Evolutionary conservation across 1,140 invertebrate genomes (phyloP).

Genomic region (Antheraea pernyi): DNA sequence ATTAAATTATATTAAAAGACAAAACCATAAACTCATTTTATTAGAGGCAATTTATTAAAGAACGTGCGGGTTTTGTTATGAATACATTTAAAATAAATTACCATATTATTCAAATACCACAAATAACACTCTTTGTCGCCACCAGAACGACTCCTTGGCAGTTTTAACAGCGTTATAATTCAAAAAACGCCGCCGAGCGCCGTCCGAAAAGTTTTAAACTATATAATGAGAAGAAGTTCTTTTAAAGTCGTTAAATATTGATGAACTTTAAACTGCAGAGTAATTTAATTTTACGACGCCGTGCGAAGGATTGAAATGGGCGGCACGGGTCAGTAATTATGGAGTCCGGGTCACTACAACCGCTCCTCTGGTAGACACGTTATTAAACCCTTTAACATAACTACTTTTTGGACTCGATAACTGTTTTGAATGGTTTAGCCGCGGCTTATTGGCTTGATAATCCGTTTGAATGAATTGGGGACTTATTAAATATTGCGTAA

Average conservation of each 20-base stretch:
- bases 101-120: not conserved
- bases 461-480: not conserved
- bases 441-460: not conserved
- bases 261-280: constrained; percentile 25
- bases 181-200: not conserved
- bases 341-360: constrained; percentile 14
- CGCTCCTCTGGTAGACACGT: constrained; percentile 37
- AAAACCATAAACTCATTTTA: not conserved
- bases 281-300: constrained; percentile 39
- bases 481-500: not conserved
- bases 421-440: not conserved
- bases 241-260: constrained; percentile 33
- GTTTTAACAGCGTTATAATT: not conserved
- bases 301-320: constrained; percentile 28
- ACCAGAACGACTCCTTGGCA: not conserved
- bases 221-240: constrained; percentile 12
- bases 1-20: not conserved
- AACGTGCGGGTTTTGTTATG: not conserved
- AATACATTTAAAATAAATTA: not conserved
- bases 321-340: constrained; percentile 34
- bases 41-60: not conserved
- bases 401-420: not conserved
- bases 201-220: not conserved
- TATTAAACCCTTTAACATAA: constrained; percentile 31
- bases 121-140: not conserved